A percentile compares a stretch with the other conserved stretches of the same genome.
These are phyloP conservation scores for Apodemia duryi DNA, from an alignment of 2,888 invertebrate genomes.

Conservation along the genomic window DNA sequence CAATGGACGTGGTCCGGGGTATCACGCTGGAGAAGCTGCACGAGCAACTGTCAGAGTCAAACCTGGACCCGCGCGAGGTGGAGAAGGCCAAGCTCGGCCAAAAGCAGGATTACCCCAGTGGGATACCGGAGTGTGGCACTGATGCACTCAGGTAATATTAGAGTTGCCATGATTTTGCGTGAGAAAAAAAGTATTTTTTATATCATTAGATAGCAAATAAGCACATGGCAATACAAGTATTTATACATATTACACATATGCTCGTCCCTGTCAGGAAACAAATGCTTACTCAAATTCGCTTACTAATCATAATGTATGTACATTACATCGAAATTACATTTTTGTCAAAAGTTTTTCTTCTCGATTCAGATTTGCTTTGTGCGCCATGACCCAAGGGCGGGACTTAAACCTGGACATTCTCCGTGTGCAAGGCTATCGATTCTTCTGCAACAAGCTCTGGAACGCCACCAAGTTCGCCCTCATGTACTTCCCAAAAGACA, in stretches of 20 bases:
- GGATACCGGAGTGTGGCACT: slow-evolving; percentile 98
- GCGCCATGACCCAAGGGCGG: slow-evolving; percentile 92
- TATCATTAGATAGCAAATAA: no score
- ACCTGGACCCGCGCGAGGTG: slow-evolving; percentile 91
- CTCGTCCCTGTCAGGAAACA: no score
- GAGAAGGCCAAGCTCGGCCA: slow-evolving; percentile 87
- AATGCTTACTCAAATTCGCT: no score
- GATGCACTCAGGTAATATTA: slow-evolving; percentile 89
- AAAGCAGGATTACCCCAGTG: slow-evolving; percentile 89
- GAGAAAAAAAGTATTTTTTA: no score
- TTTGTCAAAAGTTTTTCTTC: neutral
- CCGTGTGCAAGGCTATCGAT: slow-evolving; percentile 95
- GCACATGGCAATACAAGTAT: no score
- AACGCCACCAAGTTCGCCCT: slow-evolving; percentile 97
- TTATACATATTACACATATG: no score
- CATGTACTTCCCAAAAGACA: slow-evolving; percentile 81
- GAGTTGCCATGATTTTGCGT: no score
- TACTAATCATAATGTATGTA: no score
- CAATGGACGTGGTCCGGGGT: slow-evolving; percentile 95
- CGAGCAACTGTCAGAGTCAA: slow-evolving; percentile 85
- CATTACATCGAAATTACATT: no score
- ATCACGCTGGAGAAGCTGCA: slow-evolving; percentile 89
- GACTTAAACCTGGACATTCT: slow-evolving; percentile 98
- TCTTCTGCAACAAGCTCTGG: slow-evolving; percentile 99
- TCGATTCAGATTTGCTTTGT: slow-evolving; percentile 86